phyloP scores from a whole-genome alignment of 2,113 vertebrate genomes.

The Heterotilapia buettikoferi region DNA sequence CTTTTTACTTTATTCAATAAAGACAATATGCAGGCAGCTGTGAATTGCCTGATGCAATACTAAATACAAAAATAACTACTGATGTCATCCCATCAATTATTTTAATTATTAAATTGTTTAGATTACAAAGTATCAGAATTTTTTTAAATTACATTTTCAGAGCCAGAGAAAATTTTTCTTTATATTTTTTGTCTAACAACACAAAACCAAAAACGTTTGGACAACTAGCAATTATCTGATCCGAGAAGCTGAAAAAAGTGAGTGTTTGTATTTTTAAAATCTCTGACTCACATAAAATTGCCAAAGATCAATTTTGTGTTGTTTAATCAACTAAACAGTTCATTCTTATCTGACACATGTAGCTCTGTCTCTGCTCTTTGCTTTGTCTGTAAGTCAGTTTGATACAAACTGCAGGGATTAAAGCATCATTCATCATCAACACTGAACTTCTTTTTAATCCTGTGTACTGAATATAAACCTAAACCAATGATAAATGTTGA shows the following conservation, averaged over 20 bases:
- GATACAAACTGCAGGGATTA: not conserved
- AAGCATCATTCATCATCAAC: not conserved
- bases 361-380: not conserved
- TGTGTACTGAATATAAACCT: too few species aligned
- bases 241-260: not conserved
- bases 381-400: not conserved
- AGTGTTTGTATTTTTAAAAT: not conserved
- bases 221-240: not conserved
- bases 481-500: rapidly evolving
- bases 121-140: not conserved
- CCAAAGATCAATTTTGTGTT: not conserved
- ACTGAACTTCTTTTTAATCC: not conserved
- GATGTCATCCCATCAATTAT: not conserved
- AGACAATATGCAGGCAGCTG: not conserved
- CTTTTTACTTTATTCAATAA: not conserved
- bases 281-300: not conserved
- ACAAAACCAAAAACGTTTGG: rapidly evolving
- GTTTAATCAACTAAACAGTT: not conserved
- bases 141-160: not conserved
- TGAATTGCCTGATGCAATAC: not conserved
- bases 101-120: not conserved
- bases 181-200: not conserved
- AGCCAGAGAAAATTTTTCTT: rapidly evolving
- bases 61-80: not conserved
- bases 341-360: not conserved